Conservation (phyloP, 2,113 vertebrate species). For the Chloebia gouldiae region DNA sequence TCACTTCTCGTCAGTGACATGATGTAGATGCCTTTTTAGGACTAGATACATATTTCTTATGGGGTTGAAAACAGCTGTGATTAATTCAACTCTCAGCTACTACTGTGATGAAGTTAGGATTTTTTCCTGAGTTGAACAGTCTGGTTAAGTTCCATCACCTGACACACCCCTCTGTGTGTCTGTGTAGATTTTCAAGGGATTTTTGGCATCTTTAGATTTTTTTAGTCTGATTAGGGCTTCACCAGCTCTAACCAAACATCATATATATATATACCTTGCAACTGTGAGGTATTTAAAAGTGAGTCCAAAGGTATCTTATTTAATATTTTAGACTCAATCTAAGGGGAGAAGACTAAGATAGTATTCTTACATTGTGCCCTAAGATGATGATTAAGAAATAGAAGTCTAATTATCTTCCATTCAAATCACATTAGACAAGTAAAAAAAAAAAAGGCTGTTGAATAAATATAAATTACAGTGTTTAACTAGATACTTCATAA, state of each 20-base stretch:
- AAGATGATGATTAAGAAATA: background rate
- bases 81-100: background rate
- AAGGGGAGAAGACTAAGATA: background rate
- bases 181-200: background rate
- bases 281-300: background rate
- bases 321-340: background rate
- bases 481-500: background rate
- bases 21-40: background rate
- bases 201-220: background rate
- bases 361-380: background rate
- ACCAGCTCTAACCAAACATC: background rate
- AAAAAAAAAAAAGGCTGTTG: background rate
- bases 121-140: background rate
- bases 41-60: background rate
- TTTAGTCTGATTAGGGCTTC: background rate
- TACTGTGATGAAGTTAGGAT: background rate
- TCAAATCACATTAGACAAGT: background rate
- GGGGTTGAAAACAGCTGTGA: background rate
- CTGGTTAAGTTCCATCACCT: background rate
- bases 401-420: background rate
- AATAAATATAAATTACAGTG: background rate
- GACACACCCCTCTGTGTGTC: background rate
- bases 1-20: background rate
- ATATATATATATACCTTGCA: background rate
- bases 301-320: background rate